Evolutionary conservation across 53 echinoderm and acorn worm species (phyloP).

Genomic region (Apostichopus leukothele): DNA sequence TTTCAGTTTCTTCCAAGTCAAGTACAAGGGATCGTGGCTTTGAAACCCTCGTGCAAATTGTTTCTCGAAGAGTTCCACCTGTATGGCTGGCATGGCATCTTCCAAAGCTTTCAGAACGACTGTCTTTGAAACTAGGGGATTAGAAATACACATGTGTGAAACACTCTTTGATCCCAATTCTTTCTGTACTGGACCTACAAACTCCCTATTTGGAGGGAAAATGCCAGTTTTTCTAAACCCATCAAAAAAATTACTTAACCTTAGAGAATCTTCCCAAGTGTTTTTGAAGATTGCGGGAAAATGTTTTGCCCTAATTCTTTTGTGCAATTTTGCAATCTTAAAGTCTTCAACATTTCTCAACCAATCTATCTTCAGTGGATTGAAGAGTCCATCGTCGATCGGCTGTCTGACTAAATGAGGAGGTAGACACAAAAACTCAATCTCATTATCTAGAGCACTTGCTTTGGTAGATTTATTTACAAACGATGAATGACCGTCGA

Average conservation of each 20-base stretch:
- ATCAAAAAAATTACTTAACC: constrained; percentile 28
- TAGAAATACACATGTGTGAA: not conserved
- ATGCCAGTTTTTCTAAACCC: constrained; percentile 31
- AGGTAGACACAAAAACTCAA: constrained; percentile 21
- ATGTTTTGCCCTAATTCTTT: not conserved
- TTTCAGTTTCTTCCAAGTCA: constrained; percentile 27
- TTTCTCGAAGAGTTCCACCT: constrained; percentile 24
- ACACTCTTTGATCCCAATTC: not conserved
- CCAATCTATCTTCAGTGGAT: constrained; percentile 10
- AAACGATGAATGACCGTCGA: constrained; percentile 9
- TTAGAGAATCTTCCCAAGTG: constrained; percentile 28
- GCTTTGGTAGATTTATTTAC: not conserved
- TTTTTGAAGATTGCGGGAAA: not conserved
- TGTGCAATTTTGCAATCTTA: not conserved
- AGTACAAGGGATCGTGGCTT: constrained; percentile 9
- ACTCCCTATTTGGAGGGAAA: constrained; percentile 1
- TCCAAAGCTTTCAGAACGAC: constrained; percentile 28
- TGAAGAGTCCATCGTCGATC: constrained; percentile 14
- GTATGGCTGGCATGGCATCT: constrained; percentile 28
- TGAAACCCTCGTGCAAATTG: not conserved
- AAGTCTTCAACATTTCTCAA: constrained; percentile 36
- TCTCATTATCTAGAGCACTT: constrained; percentile 4
- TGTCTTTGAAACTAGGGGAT: constrained; percentile 5
- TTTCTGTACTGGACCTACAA: not conserved
- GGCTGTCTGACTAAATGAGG: constrained; percentile 19